Evolutionary conservation across 2,888 invertebrate genomes (phyloP).

Genomic region (Elysia crispata): DNA sequence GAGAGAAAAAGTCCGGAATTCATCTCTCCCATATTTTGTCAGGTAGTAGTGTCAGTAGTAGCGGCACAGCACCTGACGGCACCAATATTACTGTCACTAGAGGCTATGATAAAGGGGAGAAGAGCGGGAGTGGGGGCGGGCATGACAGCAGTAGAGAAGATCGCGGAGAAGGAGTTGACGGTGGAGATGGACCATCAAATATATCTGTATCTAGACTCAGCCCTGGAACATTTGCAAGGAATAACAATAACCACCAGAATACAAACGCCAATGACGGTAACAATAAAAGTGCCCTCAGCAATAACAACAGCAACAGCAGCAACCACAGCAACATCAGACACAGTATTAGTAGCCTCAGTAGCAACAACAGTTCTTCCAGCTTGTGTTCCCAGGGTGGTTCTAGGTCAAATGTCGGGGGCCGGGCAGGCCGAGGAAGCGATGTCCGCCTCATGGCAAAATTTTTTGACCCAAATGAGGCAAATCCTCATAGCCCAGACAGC

Average conservation of each 20-base stretch:
- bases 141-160: no score
- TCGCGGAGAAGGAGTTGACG: no score
- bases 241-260: neutral
- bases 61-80: neutral
- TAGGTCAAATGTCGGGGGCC: no score
- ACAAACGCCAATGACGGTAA: neutral
- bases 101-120: no score
- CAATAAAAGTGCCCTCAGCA: neutral
- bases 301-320: neutral
- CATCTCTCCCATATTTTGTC: constrained; percentile 70
- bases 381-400: constrained; percentile 55
- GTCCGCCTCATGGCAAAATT: constrained; percentile 71
- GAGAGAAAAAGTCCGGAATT: constrained; percentile 83
- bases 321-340: neutral
- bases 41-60: constrained; percentile 37
- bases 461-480: constrained; percentile 71
- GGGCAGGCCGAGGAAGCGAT: constrained; percentile 46
- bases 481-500: constrained; percentile 39
- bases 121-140: no score
- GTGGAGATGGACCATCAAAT: no score
- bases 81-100: no score
- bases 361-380: constrained; percentile 62
- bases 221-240: no score
- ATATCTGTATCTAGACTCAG: no score
- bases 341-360: constrained; percentile 48